Evolutionary conservation across 35 echinoderm and acorn worm species (phyloP).

Genomic region (Antedon bifida): DNA sequence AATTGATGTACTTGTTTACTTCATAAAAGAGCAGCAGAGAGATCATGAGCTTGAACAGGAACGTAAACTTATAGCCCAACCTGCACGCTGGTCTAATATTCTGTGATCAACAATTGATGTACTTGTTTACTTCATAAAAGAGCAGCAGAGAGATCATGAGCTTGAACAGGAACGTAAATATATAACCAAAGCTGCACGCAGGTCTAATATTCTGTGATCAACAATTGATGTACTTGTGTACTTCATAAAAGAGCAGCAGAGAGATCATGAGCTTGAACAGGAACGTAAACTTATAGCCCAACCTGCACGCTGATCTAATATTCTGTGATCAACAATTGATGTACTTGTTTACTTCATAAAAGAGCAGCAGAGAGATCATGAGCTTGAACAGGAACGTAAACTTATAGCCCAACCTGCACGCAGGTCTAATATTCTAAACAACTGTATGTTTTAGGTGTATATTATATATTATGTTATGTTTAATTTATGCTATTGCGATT

Average conservation of each 20-base stretch:
- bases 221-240: no score
- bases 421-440: background rate
- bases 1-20: background rate
- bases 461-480: no score
- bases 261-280: constrained; percentile 66
- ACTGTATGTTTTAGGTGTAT: no score
- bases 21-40: constrained; percentile 33
- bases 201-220: no score
- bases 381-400: constrained; percentile 63
- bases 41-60: constrained; percentile 78
- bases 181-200: constrained; percentile 26
- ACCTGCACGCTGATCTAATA: background rate
- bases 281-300: constrained; percentile 58
- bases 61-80: constrained; percentile 49
- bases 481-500: no score
- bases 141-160: constrained; percentile 76
- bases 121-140: constrained; percentile 49
- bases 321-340: background rate
- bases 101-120: no score
- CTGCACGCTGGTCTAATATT: background rate
- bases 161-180: constrained; percentile 64
- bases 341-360: background rate
- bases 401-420: constrained; percentile 44
- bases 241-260: constrained; percentile 67
- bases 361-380: constrained; percentile 75